A percentile compares a stretch with the other conserved stretches of the same genome.
Conservation (phyloP, 2,113 vertebrate genomes). For the Perca flavescens region DNA sequence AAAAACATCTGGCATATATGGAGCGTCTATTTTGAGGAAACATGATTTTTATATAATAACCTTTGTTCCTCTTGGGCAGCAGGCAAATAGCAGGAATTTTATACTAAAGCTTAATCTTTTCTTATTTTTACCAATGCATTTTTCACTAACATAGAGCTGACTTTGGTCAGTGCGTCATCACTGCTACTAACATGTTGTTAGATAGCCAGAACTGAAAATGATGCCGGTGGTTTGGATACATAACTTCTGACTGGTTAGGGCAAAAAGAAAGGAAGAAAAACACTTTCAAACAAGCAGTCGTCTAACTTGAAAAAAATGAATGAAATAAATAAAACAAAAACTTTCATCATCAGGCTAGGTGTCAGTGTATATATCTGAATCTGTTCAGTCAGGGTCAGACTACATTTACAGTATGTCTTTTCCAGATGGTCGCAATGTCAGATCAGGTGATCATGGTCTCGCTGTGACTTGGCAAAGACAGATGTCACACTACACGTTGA, state of each 20-base stretch:
- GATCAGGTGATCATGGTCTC: not conserved
- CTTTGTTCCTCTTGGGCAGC: too few relatives aligned
- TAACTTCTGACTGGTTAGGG: not conserved
- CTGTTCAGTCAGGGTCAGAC: not conserved
- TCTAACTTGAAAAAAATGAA: not conserved
- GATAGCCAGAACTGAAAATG: not conserved
- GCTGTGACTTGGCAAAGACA: slow-evolving; percentile 17
- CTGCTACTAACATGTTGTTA: not conserved
- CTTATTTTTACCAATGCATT: too few relatives aligned
- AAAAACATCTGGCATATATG: too few relatives aligned
- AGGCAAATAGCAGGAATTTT: too few relatives aligned
- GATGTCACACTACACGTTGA: not conserved
- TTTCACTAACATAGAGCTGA: too few relatives aligned
- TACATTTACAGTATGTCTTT: not conserved
- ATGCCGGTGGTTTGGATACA: too few relatives aligned
- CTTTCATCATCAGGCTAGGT: too few relatives aligned
- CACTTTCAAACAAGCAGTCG: not conserved
- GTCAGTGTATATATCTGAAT: not conserved
- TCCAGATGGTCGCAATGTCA: slow-evolving; percentile 29
- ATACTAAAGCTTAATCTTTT: too few relatives aligned
- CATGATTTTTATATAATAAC: too few relatives aligned
- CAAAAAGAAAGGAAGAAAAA: not conserved
- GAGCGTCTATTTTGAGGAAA: too few relatives aligned
- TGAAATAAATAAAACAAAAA: not conserved
- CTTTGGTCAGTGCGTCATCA: too few relatives aligned